Conservation (phyloP, 2,888 invertebrate species). For the Scelioninae gen. 1 region DNA sequence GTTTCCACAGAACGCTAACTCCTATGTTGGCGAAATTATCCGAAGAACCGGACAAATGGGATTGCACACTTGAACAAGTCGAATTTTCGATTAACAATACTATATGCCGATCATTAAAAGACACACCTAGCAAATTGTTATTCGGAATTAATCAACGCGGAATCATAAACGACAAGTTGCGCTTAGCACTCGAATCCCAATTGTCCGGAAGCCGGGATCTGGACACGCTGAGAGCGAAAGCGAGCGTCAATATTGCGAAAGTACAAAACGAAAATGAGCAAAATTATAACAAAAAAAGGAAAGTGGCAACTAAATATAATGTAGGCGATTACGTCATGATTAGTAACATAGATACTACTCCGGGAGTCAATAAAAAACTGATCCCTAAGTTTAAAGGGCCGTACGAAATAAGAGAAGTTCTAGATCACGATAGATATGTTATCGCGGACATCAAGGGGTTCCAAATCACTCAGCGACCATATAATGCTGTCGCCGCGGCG, state of each 20-base stretch:
- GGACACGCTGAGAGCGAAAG: background rate
- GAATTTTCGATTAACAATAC: constrained; percentile 15
- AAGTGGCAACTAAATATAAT: background rate
- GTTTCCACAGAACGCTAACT: constrained; percentile 75
- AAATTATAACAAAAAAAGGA: background rate
- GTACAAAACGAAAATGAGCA: no score
- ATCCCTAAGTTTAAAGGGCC: constrained; percentile 70
- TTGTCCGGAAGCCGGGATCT: background rate
- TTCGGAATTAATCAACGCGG: constrained; percentile 1
- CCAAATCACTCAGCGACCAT: constrained; percentile 61
- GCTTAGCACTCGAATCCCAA: background rate
- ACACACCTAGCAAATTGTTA: background rate
- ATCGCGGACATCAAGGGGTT: constrained; percentile 59
- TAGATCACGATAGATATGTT: constrained; percentile 69
- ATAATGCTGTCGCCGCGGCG: constrained; percentile 7
- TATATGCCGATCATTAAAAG: background rate
- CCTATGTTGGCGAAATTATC: constrained; percentile 2
- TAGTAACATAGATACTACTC: background rate
- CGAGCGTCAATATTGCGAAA: background rate
- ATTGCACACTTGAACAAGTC: background rate
- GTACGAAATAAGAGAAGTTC: constrained; percentile 60
- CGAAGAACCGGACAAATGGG: background rate
- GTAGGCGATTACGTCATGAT: background rate
- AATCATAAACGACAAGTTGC: background rate
- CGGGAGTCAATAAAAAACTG: constrained; percentile 26